A percentile compares a stretch with the other conserved stretches of the same genome.
Evolutionary conservation across 2,888 invertebrate species (phyloP).

Genomic region (Spialia ferax): DNA sequence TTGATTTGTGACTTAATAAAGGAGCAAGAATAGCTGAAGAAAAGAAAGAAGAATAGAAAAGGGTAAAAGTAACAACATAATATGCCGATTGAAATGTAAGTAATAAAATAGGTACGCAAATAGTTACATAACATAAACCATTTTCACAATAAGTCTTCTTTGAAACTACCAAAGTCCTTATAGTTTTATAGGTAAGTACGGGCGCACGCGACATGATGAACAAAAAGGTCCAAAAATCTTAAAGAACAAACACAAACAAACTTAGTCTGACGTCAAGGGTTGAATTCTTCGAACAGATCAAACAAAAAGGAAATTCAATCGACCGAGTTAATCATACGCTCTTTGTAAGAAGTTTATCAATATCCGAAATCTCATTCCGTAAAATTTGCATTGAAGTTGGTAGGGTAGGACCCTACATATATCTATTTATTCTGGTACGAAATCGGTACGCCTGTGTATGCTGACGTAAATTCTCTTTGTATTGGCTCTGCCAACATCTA

Average conservation of each 20-base stretch:
- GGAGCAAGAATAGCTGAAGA: too few species aligned
- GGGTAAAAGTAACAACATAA: too few species aligned
- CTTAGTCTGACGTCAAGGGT: neutral
- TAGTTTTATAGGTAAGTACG: neutral
- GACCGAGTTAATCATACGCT: neutral
- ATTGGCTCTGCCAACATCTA: constrained; percentile 13
- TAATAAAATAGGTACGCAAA: too few species aligned
- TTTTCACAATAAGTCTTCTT: neutral
- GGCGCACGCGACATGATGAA: neutral
- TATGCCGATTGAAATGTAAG: too few species aligned
- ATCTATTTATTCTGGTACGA: neutral
- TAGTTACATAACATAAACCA: too few species aligned
- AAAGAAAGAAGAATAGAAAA: too few species aligned
- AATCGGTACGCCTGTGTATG: neutral
- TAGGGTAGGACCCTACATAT: neutral
- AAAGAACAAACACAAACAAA: neutral
- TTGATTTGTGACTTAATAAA: neutral
- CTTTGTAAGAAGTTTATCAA: constrained; percentile 27
- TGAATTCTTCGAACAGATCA: neutral
- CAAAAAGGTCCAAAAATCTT: neutral
- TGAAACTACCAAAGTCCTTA: neutral
- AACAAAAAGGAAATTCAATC: neutral
- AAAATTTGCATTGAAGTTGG: neutral
- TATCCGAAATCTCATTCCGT: constrained; percentile 35
- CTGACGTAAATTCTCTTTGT: constrained; percentile 8